Evolutionary conservation across 2,888 invertebrate species (phyloP), one percentile per base, ranked within the genome.

Genomic region (Drosophila borborema): DNA sequence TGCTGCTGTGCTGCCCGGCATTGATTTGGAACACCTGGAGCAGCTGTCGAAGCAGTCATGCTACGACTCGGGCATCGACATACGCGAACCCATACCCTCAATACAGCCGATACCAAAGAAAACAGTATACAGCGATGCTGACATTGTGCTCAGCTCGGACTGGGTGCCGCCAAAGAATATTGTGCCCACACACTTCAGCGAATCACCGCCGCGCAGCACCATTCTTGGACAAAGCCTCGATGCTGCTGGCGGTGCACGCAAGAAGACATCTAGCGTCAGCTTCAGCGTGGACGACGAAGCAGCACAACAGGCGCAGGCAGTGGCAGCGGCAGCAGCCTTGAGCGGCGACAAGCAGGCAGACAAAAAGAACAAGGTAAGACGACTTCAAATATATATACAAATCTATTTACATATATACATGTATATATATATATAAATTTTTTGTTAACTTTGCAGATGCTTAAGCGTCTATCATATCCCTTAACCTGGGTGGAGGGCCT

Each of bases 401-500:
- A 46, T 43, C 4, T 20, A 20, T 20, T 2, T 31, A 31, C 7
- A 8, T 31, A 12, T 38, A 38, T 10, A 48, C 7, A 38, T 28
- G n/a, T 36, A 14, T 14, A 16, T 4, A 20, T 46, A 1, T 23
- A 23, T 23, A 23, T n/a, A n/a, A n/a, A n/a, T 23, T 23, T 23
- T 3, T 23, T 23, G 23, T 40, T 18, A 63, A 72, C 53, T 63
- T 92, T 93, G n/a, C 91, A 98, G 97, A 97, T 98, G 97, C 94
- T 98, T 86, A 98, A 98, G 94, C 95, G 98, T 86, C 95, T 98
- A 72, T 98, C 98, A 1, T 97, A 98, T 94, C 98, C 98, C 18
- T 93, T 98, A 62, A 96, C 97, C 3, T 98, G 98, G 97, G 97
- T 98, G 94, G 98, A 98, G 92, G 97, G 97, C 2, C 94, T 97